A percentile compares a stretch with the other conserved stretches of the same genome.
phyloP scores from a whole-genome alignment of 2,888 invertebrate genomes.

The Acanthosepion esculentum region DNA sequence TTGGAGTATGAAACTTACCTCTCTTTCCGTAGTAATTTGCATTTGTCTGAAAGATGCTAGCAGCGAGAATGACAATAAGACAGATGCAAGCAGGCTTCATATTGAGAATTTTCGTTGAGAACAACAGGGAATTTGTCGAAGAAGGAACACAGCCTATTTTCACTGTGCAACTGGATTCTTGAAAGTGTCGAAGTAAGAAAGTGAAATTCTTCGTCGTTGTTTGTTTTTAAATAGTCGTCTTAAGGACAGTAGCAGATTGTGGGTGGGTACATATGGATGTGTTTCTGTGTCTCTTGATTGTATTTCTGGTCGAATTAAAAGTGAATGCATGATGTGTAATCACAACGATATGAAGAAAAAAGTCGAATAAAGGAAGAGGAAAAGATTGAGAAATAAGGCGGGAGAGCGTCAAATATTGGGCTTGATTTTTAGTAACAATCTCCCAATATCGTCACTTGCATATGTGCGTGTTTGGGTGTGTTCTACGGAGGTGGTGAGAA shows the following conservation, averaged over 20 bases:
- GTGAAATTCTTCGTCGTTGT: neutral
- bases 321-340: neutral
- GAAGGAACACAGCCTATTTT: neutral
- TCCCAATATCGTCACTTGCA: no score
- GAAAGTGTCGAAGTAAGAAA: neutral
- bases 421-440: no score
- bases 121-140: neutral
- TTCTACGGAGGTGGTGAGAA: no score
- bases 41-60: neutral
- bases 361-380: neutral
- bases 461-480: no score
- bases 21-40: constrained; percentile 33
- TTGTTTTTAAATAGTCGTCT: neutral
- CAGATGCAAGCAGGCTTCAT: neutral
- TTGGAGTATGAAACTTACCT: neutral
- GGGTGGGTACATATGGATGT: neutral
- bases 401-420: neutral
- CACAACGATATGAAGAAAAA: neutral
- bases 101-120: neutral
- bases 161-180: neutral
- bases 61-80: neutral
- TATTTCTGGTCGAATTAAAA: neutral
- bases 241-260: neutral
- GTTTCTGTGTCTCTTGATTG: neutral
- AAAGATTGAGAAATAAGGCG: neutral